phyloP scores from a whole-genome alignment of 2,113 vertebrate genomes.

The Phrynosoma blainvillii region DNA sequence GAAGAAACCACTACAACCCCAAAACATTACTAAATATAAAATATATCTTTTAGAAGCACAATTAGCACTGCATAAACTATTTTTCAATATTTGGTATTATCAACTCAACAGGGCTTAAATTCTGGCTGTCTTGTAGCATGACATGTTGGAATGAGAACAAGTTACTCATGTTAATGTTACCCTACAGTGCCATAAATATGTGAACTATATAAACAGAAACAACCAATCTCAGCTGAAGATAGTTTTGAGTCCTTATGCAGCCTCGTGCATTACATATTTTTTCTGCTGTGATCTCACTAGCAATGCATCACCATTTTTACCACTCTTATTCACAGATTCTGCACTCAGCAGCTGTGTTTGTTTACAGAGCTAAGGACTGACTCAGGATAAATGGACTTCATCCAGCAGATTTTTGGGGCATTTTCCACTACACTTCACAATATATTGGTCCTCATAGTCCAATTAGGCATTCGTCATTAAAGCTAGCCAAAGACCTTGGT shows the following conservation, averaged over 20 bases:
- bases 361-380: conserved; percentile 79
- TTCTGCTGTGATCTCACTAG: conserved; percentile 69
- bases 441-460: conserved; percentile 69
- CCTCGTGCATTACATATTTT: conserved; percentile 55
- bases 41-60: neutral
- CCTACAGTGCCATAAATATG: conserved; percentile 47
- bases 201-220: conserved; percentile 56
- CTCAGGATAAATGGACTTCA: conserved; percentile 69
- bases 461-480: conserved; percentile 64
- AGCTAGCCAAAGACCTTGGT: conserved; percentile 50
- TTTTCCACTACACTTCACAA: conserved; percentile 73
- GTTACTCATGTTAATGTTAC: conserved; percentile 37
- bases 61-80: conserved; percentile 9
- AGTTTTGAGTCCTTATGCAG: conserved; percentile 46
- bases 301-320: conserved; percentile 70
- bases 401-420: conserved; percentile 70
- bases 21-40: conserved; percentile 22
- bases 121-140: conserved; percentile 30
- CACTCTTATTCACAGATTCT: conserved; percentile 69
- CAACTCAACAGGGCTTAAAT: conserved; percentile 9
- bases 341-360: conserved; percentile 83
- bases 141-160: conserved; percentile 31
- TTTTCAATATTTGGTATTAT: conserved; percentile 30
- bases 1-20: neutral
- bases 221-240: conserved; percentile 56